Base-by-base conservation (phyloP, 1,140 invertebrate species). In the Lethrus apterus region DNA sequence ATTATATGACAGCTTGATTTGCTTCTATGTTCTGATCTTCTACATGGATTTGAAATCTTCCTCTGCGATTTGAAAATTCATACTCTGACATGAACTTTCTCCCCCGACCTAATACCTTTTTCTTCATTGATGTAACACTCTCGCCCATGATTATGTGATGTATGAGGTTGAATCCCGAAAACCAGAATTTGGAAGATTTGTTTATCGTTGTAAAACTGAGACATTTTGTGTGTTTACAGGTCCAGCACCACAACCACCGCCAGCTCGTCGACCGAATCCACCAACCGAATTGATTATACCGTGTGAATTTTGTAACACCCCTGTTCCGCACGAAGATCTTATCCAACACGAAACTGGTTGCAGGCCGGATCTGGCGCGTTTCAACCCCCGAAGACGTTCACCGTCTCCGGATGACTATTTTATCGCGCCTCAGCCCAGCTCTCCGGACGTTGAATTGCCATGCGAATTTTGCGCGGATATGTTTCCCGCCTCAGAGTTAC, bases 381-480 rank as follows among this genome's bases (percentile, higher is more conserved):
- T 55, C 29, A 61, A 63, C 45, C 55, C 58, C 2, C 51, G 57
- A 7, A 43, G 60, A 31, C 49, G 46, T 29, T 14, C 35, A 10
- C 11, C 35, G 14, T 17, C 40, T 3, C 44, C 47, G 1, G 58
- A 60, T 30, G 58, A 60, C 31, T 62, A 57, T 44, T 58, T 55
- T 35, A 43, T 49, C 8, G 50, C 50, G 4, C 59, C 53, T n/a
- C 36, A 43, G 33, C 60, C 51, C 5, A 51, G 49, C 35, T 55
- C 56, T 14, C 62, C 59, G 11, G 56, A 62, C 19, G 64, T 64
- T 2, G 61, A 69, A 50, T 46, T 69, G 30, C 67, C 68, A 0
- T 69, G 67, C 47, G 67, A 70, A 53, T 70, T 70, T 50, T 70
- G 67, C 53, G 47, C 59, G 8, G 57, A 63, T 35, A 60, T 69